These are phyloP conservation scores for Phyllostomus hastatus DNA, from an alignment of 2,113 vertebrate genomes.

Conservation along the genomic window DNA sequence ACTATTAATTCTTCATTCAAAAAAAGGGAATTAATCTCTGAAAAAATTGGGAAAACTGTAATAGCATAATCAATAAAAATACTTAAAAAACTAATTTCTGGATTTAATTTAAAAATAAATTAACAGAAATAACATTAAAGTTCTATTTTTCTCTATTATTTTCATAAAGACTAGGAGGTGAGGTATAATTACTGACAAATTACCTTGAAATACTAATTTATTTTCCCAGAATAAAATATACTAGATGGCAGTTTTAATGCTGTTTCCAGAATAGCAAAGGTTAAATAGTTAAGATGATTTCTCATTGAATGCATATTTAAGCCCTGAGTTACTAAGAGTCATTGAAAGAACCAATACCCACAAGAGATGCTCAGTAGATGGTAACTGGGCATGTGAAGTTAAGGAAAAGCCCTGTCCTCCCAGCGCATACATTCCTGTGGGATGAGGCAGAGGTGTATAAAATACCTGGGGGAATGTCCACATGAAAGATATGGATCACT, in stretches of 20 bases:
- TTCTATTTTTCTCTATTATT: background rate
- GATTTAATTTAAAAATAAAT: background rate
- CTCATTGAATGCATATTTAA: background rate
- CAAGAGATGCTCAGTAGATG: background rate
- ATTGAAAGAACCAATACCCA: background rate
- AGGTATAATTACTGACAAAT: background rate
- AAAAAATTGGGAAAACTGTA: background rate
- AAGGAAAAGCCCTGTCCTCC: background rate
- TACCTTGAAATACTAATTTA: conserved; percentile 1
- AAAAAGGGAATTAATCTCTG: background rate
- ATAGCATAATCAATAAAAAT: too few relatives aligned
- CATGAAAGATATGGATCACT: too few relatives aligned
- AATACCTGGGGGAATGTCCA: background rate
- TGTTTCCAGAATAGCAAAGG: background rate
- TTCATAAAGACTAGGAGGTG: background rate
- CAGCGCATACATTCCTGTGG: background rate
- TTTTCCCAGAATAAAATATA: background rate
- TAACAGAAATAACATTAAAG: background rate
- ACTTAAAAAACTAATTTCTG: background rate
- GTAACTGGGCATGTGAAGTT: background rate
- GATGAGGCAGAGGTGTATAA: background rate
- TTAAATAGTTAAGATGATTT: background rate
- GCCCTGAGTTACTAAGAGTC: background rate
- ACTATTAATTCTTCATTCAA: background rate
- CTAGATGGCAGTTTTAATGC: background rate